Evolutionary conservation across 2,113 vertebrate genomes (phyloP).

Genomic region (Hemiprocne comata): DNA sequence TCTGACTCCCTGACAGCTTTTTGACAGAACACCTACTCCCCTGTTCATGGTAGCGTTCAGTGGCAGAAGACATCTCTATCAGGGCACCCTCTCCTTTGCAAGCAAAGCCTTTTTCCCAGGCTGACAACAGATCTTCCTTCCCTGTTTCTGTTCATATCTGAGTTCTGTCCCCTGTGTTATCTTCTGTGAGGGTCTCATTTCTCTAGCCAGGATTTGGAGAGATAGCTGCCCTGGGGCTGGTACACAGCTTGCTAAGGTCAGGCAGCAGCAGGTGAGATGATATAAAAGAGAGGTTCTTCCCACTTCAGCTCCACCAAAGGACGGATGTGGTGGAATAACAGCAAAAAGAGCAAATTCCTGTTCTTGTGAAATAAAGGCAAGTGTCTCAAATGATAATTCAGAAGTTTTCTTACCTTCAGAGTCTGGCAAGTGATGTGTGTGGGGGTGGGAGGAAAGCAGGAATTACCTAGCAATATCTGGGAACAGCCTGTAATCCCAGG

Average conservation of each 20-base stretch:
- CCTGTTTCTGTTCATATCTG: not conserved
- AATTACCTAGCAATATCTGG: conserved; percentile 28
- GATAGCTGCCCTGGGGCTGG: not conserved
- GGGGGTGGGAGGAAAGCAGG: not conserved
- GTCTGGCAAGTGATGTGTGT: not conserved
- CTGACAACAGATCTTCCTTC: not conserved
- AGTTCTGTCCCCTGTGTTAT: not conserved
- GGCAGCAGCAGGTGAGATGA: not conserved
- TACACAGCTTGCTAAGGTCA: not conserved
- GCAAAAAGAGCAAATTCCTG: not conserved
- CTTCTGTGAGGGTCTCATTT: not conserved
- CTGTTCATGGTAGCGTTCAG: not conserved
- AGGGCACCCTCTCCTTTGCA: not conserved
- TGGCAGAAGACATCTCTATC: conserved; percentile 30
- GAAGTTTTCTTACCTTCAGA: conserved; percentile 27
- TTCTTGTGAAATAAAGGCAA: conserved; percentile 6
- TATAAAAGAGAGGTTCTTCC: not conserved
- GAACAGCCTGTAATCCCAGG: conserved; percentile 15
- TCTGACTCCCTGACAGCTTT: conserved; percentile 44
- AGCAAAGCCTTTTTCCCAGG: not conserved
- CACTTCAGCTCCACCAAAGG: not conserved
- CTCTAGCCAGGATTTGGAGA: not conserved
- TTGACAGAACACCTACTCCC: conserved; percentile 21
- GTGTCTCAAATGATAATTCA: conserved; percentile 23
- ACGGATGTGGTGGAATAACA: not conserved